Evolutionary conservation across 2,797 vertebrate genomes (phyloP).

Genomic region (Sebastiscus tertius): DNA sequence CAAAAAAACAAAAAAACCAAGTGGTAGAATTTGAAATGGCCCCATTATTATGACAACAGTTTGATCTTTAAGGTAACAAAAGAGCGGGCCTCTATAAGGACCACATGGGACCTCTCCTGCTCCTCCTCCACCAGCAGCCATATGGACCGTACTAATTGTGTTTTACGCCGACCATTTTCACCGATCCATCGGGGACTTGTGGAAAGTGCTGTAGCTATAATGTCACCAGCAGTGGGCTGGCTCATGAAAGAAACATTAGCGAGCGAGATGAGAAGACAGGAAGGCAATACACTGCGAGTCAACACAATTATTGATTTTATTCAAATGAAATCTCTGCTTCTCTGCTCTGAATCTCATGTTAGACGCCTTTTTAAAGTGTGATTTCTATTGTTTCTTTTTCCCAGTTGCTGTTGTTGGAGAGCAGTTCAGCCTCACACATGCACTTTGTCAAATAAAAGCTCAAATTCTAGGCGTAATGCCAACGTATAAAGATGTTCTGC

Average conservation of each 20-base stretch:
- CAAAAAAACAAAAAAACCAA: constrained; percentile 4
- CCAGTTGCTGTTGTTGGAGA: constrained; percentile 35
- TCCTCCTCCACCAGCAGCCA: constrained; percentile 78
- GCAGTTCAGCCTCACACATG: constrained; percentile 25
- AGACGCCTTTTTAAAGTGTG: constrained; percentile 53
- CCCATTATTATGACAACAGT: constrained; percentile 78
- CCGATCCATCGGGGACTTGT: constrained; percentile 80
- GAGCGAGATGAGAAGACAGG: constrained; percentile 77
- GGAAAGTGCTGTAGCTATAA: constrained; percentile 79
- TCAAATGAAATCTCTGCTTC: constrained; percentile 72
- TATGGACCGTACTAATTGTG: constrained; percentile 83
- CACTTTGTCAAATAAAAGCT: constrained; percentile 29
- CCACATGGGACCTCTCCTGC: constrained; percentile 65
- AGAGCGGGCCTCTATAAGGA: constrained; percentile 61
- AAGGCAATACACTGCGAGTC: constrained; percentile 82
- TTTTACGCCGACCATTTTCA: constrained; percentile 82
- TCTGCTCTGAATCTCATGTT: constrained; percentile 49
- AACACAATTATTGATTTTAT: constrained; percentile 85
- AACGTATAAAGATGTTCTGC: constrained; percentile 10
- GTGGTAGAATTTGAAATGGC: constrained; percentile 54
- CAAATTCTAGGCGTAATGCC: constrained; percentile 24
- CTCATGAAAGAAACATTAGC: constrained; percentile 87
- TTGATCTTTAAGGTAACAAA: constrained; percentile 82
- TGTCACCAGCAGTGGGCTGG: constrained; percentile 78
- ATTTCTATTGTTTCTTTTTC: constrained; percentile 36